Evolutionary conservation across 2,888 invertebrate species (phyloP), one percentile per base, ranked within the genome.

Genomic region (Drosophila melanocephala): DNA sequence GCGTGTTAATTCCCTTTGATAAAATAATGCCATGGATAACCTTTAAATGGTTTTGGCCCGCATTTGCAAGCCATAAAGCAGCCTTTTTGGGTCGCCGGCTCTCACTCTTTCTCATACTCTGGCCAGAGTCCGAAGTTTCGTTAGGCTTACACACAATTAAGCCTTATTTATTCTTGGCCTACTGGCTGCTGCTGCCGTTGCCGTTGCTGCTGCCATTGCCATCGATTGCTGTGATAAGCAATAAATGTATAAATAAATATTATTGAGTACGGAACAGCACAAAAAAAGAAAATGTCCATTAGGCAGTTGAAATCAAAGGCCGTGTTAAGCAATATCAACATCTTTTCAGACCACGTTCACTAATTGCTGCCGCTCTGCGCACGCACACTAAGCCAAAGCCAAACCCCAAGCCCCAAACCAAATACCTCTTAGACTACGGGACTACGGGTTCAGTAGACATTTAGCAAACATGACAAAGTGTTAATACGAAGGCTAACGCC

Each of bases 231-330:
- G 80, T 81, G 89, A 80, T 74, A 84, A 90, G 90, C 89, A 90
- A 91, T 91, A 90, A 87, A 91, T 75, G 83, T 88, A 88, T 90
- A 90, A 81, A 90, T 91, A 87, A 91, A 91, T 89, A 79, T 89
- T 87, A 89, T 84, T 80, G 89, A 83, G 88, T 75, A 72, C 61
- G 65, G 26, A 37, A 35, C 16, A 47, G 47, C 26, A 47, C 47
- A 47, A 16, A 56, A 63, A 68, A 58, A 64, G 72, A 60, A 72
- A 73, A 81, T 83, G 87, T 84, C 26, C 26, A 22, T 16, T 22
- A 35, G 22, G 68, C 58, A 56, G 60, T 47, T 56, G 59, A 77
- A 91, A 91, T 90, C 89, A 88, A 85, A 90, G 81, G 64, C 68
- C 72, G 59, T 64, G 72, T 67, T 87, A 73, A 75, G 72, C 72